phyloP scores from a whole-genome alignment of 2,113 vertebrate species.

The Corythaixoides concolor region DNA sequence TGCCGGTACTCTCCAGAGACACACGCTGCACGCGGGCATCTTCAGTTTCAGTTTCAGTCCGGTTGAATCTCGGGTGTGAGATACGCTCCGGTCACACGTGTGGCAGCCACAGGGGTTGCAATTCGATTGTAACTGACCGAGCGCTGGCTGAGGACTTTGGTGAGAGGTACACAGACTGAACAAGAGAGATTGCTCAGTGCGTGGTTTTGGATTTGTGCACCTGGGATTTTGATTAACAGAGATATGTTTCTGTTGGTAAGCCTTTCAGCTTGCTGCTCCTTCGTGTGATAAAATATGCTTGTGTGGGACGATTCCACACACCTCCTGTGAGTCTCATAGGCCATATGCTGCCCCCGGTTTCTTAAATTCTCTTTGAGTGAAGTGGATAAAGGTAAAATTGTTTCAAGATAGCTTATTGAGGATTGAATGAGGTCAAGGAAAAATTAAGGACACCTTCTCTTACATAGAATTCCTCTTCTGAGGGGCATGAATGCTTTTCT shows the following conservation, averaged over 20 bases:
- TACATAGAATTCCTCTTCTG: background rate
- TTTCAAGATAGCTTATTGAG: background rate
- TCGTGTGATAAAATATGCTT: background rate
- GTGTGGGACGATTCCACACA: background rate
- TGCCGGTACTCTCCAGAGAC: rapidly evolving
- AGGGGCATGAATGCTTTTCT: background rate
- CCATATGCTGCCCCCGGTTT: background rate
- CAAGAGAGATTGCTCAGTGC: background rate
- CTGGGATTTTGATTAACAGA: background rate
- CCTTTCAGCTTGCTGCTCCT: background rate
- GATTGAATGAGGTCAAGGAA: background rate
- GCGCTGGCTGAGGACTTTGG: rapidly evolving
- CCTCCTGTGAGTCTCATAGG: background rate
- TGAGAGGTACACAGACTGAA: background rate
- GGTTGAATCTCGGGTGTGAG: background rate
- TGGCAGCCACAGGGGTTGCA: background rate
- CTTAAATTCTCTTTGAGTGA: background rate
- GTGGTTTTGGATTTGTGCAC: background rate
- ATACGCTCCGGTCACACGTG: rapidly evolving
- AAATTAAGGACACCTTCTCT: background rate
- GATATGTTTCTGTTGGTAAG: background rate
- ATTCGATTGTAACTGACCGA: background rate
- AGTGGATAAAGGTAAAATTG: background rate
- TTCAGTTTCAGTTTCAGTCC: background rate
- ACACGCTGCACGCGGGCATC: rapidly evolving